Evolutionary conservation across 2,797 vertebrate species (phyloP).

Genomic region (Sebastes matsubarae): DNA sequence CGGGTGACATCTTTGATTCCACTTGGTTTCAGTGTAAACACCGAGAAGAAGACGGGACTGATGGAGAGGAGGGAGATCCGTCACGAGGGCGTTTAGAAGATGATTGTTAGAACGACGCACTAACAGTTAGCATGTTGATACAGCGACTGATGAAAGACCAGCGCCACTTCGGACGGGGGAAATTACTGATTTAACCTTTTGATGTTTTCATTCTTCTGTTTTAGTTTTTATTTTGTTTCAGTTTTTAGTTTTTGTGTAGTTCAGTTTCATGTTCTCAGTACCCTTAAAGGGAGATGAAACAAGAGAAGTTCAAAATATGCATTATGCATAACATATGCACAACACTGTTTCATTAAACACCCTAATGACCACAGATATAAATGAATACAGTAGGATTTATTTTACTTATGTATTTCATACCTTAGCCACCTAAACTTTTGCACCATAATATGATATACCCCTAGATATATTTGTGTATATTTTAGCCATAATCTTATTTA

Average conservation of each 20-base stretch:
- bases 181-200: neutral
- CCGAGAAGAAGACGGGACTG: constrained; percentile 47
- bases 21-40: constrained; percentile 67
- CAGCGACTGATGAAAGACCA: neutral
- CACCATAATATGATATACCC: neutral
- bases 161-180: neutral
- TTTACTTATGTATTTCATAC: neutral
- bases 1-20: constrained; percentile 60
- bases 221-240: neutral
- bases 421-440: neutral
- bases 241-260: neutral
- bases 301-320: neutral
- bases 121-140: neutral
- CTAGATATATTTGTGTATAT: neutral
- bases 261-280: neutral
- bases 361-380: neutral
- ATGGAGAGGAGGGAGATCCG: constrained; percentile 35
- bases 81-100: constrained; percentile 17
- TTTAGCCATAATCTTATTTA: neutral
- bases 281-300: neutral
- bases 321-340: neutral
- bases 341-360: neutral
- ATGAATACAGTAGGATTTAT: neutral
- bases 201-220: neutral
- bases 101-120: constrained; percentile 18